These are phyloP conservation scores for Neosilurus hyrtlii DNA, from an alignment of 2,797 vertebrate species.

Conservation along the genomic window DNA sequence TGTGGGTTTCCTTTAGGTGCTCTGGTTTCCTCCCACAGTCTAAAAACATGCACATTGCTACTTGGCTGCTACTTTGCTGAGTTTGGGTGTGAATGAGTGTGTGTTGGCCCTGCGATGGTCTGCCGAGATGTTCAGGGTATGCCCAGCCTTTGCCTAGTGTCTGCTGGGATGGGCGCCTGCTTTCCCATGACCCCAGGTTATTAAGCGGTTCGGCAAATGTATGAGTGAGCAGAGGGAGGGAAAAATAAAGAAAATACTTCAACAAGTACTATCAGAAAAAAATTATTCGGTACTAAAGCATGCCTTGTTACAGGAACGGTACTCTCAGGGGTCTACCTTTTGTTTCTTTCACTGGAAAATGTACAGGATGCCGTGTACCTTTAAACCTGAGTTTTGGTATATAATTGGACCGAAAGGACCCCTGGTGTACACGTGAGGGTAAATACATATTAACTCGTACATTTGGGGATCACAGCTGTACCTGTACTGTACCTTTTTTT, in stretches of 20 bases:
- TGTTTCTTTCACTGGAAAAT: not conserved
- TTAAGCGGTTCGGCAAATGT: no score
- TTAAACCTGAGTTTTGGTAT: not conserved
- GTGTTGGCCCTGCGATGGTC: no score
- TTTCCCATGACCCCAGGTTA: no score
- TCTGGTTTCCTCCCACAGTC: no score
- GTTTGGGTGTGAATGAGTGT: no score
- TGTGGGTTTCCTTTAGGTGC: no score
- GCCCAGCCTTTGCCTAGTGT: no score
- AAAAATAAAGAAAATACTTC: not conserved
- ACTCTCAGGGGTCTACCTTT: not conserved
- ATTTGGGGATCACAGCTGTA: not conserved
- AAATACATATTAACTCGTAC: not conserved
- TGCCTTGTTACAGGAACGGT: not conserved
- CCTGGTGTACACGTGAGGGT: not conserved
- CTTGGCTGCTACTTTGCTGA: no score
- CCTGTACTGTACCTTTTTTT: not conserved
- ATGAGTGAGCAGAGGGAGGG: not conserved
- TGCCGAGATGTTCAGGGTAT: no score
- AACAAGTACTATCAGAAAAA: not conserved
- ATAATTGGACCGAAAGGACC: constrained; percentile 7
- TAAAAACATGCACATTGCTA: no score
- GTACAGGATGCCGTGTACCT: not conserved
- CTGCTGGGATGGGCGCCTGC: no score
- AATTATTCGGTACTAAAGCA: not conserved